Evolutionary conservation across 2,113 vertebrate genomes (phyloP), one percentile per base, ranked within the genome.

Genomic region (Parotia lawesii): DNA sequence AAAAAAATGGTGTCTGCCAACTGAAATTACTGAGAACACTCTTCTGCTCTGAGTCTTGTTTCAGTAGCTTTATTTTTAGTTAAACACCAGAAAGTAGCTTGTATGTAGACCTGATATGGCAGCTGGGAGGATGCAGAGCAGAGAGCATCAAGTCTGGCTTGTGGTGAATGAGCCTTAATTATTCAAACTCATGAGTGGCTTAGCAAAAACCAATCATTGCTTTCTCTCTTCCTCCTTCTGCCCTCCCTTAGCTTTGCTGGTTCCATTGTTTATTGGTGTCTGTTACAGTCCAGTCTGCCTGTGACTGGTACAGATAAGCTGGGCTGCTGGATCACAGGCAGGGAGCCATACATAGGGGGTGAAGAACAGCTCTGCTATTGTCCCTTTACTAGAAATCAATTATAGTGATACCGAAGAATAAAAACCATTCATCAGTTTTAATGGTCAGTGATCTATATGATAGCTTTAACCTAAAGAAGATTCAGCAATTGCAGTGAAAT

Each of bases 301-400:
- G 93, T 72, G 85, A 74, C 96, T 96, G 95, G 94, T 77, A 91
- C 94, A 71, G 91, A 91, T 85, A 85, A 70, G 37, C 29, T 74
- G 56, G 23, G 72, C 72, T 85, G 51, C 51, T 45, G 64, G n/a
- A 27, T 56, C 37, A 21, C 40, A 61, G 35, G 40, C 62, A 89
- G 47, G 28, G 44, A 93, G 57, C 50, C 42, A 40, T 18, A 65
- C 33, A 64, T 5, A 66, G 53, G 10, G 21, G 11, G 12, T n/a
- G 29, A 61, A 85, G 75, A 88, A 91, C 78, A 93, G 67, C 56
- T 54, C 67, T 89, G 33, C 44, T 60, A 23, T 88, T 96, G 85
- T 95, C 31, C 16, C 2, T 91, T 91, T 66, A n/a, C 50, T 67
- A 60, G 25, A 64, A 83, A 75, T 69, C 38, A 38, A 42, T 65